These are phyloP conservation scores for Phymatocera aterrima DNA, from an alignment of 2,888 invertebrate species.

Conservation along the genomic window DNA sequence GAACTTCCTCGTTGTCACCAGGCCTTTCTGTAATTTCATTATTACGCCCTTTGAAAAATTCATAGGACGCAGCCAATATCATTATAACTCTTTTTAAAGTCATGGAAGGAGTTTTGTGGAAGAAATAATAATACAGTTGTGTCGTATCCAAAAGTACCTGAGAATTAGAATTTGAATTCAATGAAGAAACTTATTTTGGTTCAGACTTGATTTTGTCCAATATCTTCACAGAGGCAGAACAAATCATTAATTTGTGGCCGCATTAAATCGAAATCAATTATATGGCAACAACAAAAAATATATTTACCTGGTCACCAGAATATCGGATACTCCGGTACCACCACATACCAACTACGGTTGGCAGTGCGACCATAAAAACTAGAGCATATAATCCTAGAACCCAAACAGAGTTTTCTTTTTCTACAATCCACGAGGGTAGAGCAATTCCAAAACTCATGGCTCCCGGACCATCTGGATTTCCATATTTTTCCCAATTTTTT, in stretches of 20 bases:
- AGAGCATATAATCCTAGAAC: conserved; percentile 95
- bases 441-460: conserved; percentile 99
- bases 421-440: conserved; percentile 99
- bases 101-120: conserved; percentile 97
- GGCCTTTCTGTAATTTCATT: conserved; percentile 94
- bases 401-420: conserved; percentile 99
- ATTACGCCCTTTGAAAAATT: conserved; percentile 96
- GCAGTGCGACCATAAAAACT: conserved; percentile 98
- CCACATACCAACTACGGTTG: conserved; percentile 96
- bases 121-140: conserved; percentile 96
- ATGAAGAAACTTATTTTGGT: no score
- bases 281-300: neutral
- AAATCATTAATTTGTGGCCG: conserved; percentile 7
- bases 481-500: conserved; percentile 99
- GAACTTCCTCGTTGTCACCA: conserved; percentile 96
- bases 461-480: conserved; percentile 99
- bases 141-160: conserved; percentile 96
- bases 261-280: neutral
- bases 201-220: no score
- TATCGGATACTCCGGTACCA: conserved; percentile 99
- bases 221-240: neutral
- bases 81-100: conserved; percentile 95
- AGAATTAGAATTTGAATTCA: conserved; percentile 12
- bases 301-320: conserved; percentile 91
- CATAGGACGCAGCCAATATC: conserved; percentile 97